Percentiles rank a stretch among this genome's conserved stretches.
phyloP scores from a whole-genome alignment of 2,797 vertebrate species.

The Nannoperca australis region DNA sequence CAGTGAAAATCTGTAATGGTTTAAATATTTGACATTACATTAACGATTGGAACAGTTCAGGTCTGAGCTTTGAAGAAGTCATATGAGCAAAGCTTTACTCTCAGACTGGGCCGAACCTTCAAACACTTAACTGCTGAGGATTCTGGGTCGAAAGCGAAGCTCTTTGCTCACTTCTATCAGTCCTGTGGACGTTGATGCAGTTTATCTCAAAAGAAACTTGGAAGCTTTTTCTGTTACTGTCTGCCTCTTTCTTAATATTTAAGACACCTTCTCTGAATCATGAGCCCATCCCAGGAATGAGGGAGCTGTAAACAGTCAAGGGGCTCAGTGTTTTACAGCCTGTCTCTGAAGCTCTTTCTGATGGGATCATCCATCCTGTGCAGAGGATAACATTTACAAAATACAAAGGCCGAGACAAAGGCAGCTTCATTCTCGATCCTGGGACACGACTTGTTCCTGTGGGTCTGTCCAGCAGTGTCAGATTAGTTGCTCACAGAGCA shows the following conservation, averaged over 20 bases:
- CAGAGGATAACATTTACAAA: constrained; percentile 5
- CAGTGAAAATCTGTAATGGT: neutral
- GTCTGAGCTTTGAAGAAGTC: neutral
- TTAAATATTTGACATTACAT: neutral
- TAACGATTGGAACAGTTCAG: neutral
- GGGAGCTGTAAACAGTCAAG: constrained; percentile 35
- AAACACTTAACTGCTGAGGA: neutral
- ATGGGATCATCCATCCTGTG: constrained; percentile 36
- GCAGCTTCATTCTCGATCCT: neutral
- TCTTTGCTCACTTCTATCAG: neutral
- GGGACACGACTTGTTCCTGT: neutral
- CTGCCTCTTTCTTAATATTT: constrained; percentile 18
- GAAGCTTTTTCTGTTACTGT: constrained; percentile 2
- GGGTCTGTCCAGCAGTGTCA: neutral
- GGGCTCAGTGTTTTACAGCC: constrained; percentile 24
- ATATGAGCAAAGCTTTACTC: neutral
- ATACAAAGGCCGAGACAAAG: neutral
- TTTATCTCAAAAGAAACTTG: constrained; percentile 9
- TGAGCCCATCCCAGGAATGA: neutral
- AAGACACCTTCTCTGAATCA: constrained; percentile 37
- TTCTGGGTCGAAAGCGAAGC: neutral
- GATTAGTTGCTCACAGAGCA: neutral
- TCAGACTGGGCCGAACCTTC: neutral
- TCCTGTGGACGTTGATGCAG: neutral
- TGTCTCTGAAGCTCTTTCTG: constrained; percentile 18